Base-by-base conservation (phyloP, 2,113 vertebrate species). In the Sterna hirundo region DNA sequence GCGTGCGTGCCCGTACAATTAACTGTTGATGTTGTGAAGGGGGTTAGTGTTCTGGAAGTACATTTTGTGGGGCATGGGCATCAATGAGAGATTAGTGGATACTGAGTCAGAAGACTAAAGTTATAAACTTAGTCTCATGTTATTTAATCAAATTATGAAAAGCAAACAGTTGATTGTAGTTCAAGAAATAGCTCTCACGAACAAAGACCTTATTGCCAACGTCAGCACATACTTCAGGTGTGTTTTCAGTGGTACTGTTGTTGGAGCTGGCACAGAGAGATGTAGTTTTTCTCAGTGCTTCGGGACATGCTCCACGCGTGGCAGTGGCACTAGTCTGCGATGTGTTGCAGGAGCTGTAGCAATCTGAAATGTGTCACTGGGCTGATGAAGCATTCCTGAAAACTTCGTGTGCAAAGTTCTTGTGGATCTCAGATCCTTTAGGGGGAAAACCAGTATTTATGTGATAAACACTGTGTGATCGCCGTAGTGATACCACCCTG, bases 11-110 rank as follows among this genome's bases (percentile, higher is more conserved):
- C 77, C 86, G 72, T 84, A 34, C 44, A 75, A 6, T 46, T 70
- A 65, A 25, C 16, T 72, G 5, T 27, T 65, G 62, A n/a, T 54
- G 5, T 25, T 62, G 17, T 0, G 0, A 25, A 52, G 26, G 55
- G 74, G 36, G 51, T 46, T 51, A 75, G 60, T 16, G 10, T 51
- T 78, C 51, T 71, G 81, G 47, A 70, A 55, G 29, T 20, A 21
- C 16, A 0, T 66, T 79, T 75, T 64, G 36, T 70, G 38, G 9
- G 60, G 65, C 29, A 15, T 55, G 22, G 47, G 52, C 77, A 51
- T 71, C 57, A 36, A 4, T 19, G 60, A 52, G 52, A 70, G 40
- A 60, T 60, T 42, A 84, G 55, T 7, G 78, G 42, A 16, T 86
- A 52, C 36, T 17, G 30, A 86, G 38, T 62, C 76, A 83, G 72